Base-by-base conservation (phyloP, 1,140 invertebrate species). In the Vanessa tameamea region DNA sequence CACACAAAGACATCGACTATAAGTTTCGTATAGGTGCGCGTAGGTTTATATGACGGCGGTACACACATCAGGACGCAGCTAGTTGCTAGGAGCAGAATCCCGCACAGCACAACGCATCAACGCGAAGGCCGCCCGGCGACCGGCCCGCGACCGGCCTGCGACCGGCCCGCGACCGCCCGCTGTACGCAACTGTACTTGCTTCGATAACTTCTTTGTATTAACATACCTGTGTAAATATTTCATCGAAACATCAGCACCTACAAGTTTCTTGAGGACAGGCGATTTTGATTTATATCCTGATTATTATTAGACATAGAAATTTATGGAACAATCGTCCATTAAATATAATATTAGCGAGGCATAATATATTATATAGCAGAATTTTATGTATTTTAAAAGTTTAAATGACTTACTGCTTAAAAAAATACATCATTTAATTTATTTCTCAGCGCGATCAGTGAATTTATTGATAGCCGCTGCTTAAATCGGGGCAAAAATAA, bases 161-260 rank as follows among this genome's bases (percentile, higher is more conserved):
- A 16, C 7, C 50, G 64, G 12, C 5, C 31, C 26, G 64, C 23
- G 23, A 64, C 51, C 23, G 50, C 65, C 51, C 50, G 8, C 20
- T 23, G 57, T 1, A 20, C 20, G 3, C 23, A n/a, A 13, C 65
- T 43, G 12, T 31, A 51, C 13, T 14, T 4, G 47, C 37, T 11
- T 12, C 64, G 47, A 66, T 53, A 50, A 53, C 11, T 20, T 66
- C 47, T 31, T 37, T 37, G 50, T 26, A 9, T 65, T 48, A 20
- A 23, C 14, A 20, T 20, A 20, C 20, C 20, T 20, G 20, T 20
- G 20, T 20, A 67, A 31, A 55, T 67, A 67, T 43, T 16, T 43
- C n/a, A 43, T 68, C 51, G 51, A 43, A 55, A 50, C 65, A 31
- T 47, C 14, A 50, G 47, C 47, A 20, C 31, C 2, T 55, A 68